Percentiles rank a stretch among this genome's conserved stretches.
Conservation (phyloP, 2,113 vertebrate genomes). For the Daubentonia madagascariensis region DNA sequence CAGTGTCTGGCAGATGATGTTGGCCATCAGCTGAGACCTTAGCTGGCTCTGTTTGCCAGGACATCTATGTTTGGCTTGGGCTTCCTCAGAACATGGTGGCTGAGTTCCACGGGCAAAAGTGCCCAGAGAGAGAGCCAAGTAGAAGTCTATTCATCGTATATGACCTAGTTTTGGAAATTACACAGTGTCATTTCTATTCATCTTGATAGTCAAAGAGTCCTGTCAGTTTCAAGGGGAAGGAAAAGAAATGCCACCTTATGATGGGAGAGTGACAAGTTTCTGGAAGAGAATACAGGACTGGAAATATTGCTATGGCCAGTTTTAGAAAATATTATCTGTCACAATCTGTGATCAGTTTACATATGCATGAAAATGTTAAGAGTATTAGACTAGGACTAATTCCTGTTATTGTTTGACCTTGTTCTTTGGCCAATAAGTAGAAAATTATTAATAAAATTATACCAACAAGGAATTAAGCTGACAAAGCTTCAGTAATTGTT, state of each 20-base stretch:
- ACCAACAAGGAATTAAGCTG: background rate
- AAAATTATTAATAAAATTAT: background rate
- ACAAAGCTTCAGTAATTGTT: background rate
- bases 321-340: background rate
- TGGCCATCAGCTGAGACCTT: background rate
- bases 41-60: background rate
- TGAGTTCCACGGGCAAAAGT: background rate
- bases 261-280: background rate
- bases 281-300: background rate
- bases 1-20: background rate
- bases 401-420: background rate
- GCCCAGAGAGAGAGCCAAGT: background rate
- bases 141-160: background rate
- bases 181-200: no score
- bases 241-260: background rate
- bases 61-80: fast-evolving
- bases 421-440: background rate
- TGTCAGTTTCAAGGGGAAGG: background rate
- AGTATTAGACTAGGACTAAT: background rate
- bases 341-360: background rate
- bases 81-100: background rate
- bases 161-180: background rate
- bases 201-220: background rate
- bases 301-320: background rate
- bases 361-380: background rate